Evolutionary conservation across 2,888 invertebrate genomes (phyloP), one percentile per base, ranked within the genome.

Genomic region (Eristalis pertinax): DNA sequence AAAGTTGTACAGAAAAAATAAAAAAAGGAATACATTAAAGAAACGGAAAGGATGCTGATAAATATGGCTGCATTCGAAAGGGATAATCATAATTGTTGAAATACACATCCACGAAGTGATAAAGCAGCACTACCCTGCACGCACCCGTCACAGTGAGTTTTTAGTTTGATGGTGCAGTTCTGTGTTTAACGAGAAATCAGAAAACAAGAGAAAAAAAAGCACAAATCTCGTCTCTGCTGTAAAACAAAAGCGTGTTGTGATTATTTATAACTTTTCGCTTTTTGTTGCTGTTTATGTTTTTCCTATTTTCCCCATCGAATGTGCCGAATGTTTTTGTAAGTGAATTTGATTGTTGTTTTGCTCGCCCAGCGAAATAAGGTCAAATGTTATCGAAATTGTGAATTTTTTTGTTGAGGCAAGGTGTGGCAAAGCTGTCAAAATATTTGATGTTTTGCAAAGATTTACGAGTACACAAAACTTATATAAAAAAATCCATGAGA

Each of bases 111-210:
- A 8, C 13, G 29, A 69, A 63, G 68, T 38, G 68, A 81, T 56
- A 73, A 22, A 43, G 67, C 68, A 41, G 50, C 38, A 29, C 29
- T 13, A 65, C 83, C 38, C 50, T n/a, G 60, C 75, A 56, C 62
- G 67, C 73, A 78, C 43, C 50, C 50, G 19, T 19, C 50, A 50
- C 50, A 81, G 85, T 85, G 85, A 81, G 85, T 85, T 76, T 38
- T 19, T 50, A 22, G 32, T 64, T 60, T 22, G 32, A 58, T 29
- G 62, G 65, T 75, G 60, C 72, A 50, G 56, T 43, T 62, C 26
- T 60, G 73, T 69, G 72, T 72, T 74, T 70, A 24, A 64, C 29
- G 24, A 50, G 41, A 38, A 38, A 38, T 38, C 38, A n/a, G 50
- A 19, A 50, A n/a, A 50, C 1, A 19, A n/a, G 19, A 7, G 19